Percentiles rank a stretch among this genome's conserved stretches.
These are phyloP conservation scores for Lophius americanus DNA, from an alignment of 2,797 vertebrate species.

Conservation along the genomic window DNA sequence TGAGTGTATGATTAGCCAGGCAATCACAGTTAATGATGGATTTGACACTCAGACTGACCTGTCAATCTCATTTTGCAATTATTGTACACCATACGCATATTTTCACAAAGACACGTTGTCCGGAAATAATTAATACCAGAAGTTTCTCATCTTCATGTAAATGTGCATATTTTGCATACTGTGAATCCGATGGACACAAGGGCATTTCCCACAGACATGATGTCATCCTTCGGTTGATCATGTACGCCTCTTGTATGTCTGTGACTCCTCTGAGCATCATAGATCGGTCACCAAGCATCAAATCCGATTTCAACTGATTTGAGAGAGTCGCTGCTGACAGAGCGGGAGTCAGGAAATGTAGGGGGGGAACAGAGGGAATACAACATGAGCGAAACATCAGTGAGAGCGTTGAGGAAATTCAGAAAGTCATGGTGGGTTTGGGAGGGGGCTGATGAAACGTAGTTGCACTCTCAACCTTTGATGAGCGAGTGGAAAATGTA, in stretches of 20 bases:
- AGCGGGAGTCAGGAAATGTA: conserved; percentile 4
- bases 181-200: neutral
- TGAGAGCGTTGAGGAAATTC: conserved; percentile 35
- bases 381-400: conserved; percentile 57
- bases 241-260: conserved; percentile 11
- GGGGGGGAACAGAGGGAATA: conserved; percentile 53
- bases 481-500: conserved; percentile 68
- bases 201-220: neutral
- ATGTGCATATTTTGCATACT: conserved; percentile 12
- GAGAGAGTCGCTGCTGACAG: conserved; percentile 30
- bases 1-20: conserved; percentile 57
- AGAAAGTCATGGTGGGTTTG: conserved; percentile 39
- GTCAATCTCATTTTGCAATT: conserved; percentile 44
- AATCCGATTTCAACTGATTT: conserved; percentile 36
- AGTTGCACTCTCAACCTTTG: conserved; percentile 72
- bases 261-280: conserved; percentile 31
- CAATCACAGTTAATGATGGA: conserved; percentile 58
- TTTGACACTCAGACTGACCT: conserved; percentile 45
- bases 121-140: conserved; percentile 35
- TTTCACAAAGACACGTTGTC: conserved; percentile 26
- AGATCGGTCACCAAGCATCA: conserved; percentile 41
- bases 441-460: conserved; percentile 56
- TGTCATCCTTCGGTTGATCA: conserved; percentile 26
- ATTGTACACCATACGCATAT: conserved; percentile 39
- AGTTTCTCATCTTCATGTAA: conserved; percentile 5